These are phyloP conservation scores for Scrobipalpa atriplicella DNA, from an alignment of 2,888 invertebrate species.

Conservation along the genomic window DNA sequence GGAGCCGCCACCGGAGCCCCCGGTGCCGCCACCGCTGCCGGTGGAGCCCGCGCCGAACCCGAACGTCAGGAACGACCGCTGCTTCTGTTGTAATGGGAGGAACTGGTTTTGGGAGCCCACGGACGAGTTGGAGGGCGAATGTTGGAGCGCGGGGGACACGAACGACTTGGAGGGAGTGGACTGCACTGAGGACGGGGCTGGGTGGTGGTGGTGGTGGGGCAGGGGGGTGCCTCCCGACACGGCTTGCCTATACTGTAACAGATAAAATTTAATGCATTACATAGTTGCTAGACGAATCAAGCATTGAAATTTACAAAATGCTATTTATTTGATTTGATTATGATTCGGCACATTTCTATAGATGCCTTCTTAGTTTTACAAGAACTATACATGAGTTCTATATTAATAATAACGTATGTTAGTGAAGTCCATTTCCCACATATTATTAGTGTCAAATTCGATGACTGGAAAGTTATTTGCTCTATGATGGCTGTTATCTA, in stretches of 20 bases:
- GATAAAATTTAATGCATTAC: slow-evolving; percentile 37
- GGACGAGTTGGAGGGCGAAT: slow-evolving; percentile 76
- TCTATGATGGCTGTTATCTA: slow-evolving; percentile 62
- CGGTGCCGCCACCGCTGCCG: slow-evolving; percentile 72
- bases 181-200: slow-evolving; percentile 79
- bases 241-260: slow-evolving; percentile 93
- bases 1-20: slow-evolving; percentile 87
- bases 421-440: slow-evolving; percentile 75
- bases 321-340: background rate
- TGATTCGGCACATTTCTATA: background rate
- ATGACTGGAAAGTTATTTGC: slow-evolving; percentile 76
- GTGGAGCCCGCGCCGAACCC: slow-evolving; percentile 94
- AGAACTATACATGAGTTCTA: background rate
- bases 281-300: background rate
- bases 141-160: slow-evolving; percentile 69
- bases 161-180: slow-evolving; percentile 86
- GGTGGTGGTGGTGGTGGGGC: slow-evolving; percentile 65
- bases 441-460: slow-evolving; percentile 70
- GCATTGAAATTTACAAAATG: background rate
- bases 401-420: slow-evolving; percentile 44
- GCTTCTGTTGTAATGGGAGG: slow-evolving; percentile 95
- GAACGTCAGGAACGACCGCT: slow-evolving; percentile 98
- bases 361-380: background rate
- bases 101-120: slow-evolving; percentile 78
- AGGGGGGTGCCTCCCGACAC: slow-evolving; percentile 84